phyloP scores from a whole-genome alignment of 2,797 vertebrate genomes.

The Monodelphis domestica region DNA sequence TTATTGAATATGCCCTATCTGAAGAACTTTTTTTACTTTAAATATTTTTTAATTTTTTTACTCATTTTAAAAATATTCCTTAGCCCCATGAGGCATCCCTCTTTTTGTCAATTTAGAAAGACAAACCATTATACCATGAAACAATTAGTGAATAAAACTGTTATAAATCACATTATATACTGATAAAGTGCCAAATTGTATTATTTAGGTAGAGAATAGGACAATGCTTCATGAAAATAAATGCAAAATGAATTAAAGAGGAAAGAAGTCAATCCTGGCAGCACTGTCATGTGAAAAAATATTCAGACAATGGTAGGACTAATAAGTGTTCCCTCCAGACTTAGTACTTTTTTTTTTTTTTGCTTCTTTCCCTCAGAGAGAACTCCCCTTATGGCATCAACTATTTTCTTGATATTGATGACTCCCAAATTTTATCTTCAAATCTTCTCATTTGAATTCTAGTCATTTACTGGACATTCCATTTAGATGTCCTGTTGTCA shows the following conservation, averaged over 20 bases:
- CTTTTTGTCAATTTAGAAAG: slow-evolving; percentile 26
- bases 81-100: background rate
- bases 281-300: slow-evolving; percentile 24
- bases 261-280: slow-evolving; percentile 12
- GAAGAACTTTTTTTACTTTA: too few relatives aligned
- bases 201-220: background rate
- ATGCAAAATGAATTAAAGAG: background rate
- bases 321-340: background rate
- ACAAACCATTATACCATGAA: slow-evolving; percentile 1
- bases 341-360: slow-evolving; percentile 1
- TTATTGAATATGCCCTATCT: slow-evolving; percentile 20
- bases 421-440: background rate
- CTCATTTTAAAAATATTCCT: slow-evolving; percentile 7
- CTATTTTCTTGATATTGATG: background rate
- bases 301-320: slow-evolving; percentile 9
- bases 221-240: background rate
- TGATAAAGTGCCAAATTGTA: background rate
- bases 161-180: background rate
- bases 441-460: background rate
- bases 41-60: too few relatives aligned
- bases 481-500: background rate
- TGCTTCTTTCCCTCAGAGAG: slow-evolving; percentile 3
- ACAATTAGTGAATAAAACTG: slow-evolving; percentile 6
- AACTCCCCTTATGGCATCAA: background rate
- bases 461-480: background rate